phyloP scores from a whole-genome alignment of 2,888 invertebrate species.

The Sphaeridia pumilis region DNA sequence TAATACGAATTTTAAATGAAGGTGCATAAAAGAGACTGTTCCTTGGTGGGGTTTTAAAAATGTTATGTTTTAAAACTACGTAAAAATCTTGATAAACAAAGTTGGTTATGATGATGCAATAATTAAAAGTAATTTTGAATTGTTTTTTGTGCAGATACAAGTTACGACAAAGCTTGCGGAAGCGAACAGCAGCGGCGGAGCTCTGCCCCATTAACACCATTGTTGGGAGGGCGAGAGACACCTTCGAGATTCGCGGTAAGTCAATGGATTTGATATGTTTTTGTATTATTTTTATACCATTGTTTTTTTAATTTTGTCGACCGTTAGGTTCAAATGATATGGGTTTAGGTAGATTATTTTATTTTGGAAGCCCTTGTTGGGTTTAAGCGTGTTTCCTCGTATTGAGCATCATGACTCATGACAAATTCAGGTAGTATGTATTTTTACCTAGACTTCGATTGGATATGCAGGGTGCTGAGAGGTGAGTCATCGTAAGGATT shows the following conservation, averaged over 20 bases:
- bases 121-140: not conserved
- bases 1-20: too few relatives aligned
- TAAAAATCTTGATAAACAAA: not conserved
- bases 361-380: too few relatives aligned
- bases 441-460: too few relatives aligned
- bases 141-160: conserved; percentile 54
- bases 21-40: too few relatives aligned
- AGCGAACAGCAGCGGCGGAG: conserved; percentile 52
- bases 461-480: too few relatives aligned
- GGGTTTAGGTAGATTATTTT: too few relatives aligned
- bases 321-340: too few relatives aligned
- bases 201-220: conserved; percentile 66
- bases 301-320: conserved; percentile 9
- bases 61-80: not conserved
- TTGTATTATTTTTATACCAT: conserved; percentile 3
- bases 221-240: conserved; percentile 56
- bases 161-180: conserved; percentile 75
- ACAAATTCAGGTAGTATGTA: too few relatives aligned
- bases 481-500: too few relatives aligned
- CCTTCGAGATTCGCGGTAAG: conserved; percentile 69
- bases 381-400: too few relatives aligned
- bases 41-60: not conserved
- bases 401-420: too few relatives aligned
- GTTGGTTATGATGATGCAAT: not conserved
- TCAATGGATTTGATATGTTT: too few relatives aligned